Percentiles rank a stretch among this genome's conserved stretches.
These are phyloP conservation scores for Acridotheres tristis DNA, from an alignment of 2,797 vertebrate species.

Conservation along the genomic window DNA sequence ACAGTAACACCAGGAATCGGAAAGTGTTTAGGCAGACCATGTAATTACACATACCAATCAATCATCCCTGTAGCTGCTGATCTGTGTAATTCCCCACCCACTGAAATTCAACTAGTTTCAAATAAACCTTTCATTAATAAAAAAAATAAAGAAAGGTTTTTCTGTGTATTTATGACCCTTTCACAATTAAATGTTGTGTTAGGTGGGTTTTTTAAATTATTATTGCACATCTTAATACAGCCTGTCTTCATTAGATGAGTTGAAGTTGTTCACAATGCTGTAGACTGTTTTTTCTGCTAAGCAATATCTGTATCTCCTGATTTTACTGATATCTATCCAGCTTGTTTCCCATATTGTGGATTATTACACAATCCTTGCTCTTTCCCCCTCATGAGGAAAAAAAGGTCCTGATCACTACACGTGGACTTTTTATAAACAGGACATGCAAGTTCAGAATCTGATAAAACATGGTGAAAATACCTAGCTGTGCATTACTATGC, in stretches of 20 bases:
- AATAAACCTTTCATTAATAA: not conserved
- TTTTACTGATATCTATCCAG: not conserved
- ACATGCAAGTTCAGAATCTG: not conserved
- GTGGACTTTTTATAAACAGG: not conserved
- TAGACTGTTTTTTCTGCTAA: not conserved
- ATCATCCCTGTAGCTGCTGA: not conserved
- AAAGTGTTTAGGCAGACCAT: not conserved
- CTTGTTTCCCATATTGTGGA: not conserved
- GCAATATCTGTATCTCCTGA: not conserved
- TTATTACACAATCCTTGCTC: not conserved
- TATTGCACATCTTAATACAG: not conserved
- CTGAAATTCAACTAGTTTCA: not conserved
- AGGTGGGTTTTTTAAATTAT: not conserved
- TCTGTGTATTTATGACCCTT: not conserved
- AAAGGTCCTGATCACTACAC: not conserved
- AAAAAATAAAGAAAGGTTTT: not conserved
- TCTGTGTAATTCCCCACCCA: not conserved
- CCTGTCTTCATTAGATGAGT: not conserved
- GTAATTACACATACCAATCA: slow-evolving; percentile 1
- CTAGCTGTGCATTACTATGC: not conserved
- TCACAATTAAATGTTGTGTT: not conserved
- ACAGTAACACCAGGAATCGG: not conserved
- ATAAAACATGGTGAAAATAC: not conserved
- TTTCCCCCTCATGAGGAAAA: not conserved
- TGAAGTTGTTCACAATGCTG: not conserved